phyloP scores from a whole-genome alignment of 2,888 invertebrate species.

The Sinohyriopsis cumingii region DNA sequence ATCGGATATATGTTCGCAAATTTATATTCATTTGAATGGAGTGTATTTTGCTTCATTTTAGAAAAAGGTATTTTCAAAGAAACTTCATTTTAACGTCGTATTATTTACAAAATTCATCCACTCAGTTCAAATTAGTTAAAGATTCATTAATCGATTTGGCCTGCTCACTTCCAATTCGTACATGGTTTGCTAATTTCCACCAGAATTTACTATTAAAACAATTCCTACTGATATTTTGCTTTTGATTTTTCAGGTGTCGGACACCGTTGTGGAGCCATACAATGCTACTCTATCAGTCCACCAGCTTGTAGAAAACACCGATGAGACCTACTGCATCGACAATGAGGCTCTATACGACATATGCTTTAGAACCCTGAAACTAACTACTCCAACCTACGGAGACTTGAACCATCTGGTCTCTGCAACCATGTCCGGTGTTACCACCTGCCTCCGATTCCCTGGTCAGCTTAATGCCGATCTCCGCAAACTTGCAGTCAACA shows the following conservation, averaged over 20 bases:
- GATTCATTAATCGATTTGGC: not conserved
- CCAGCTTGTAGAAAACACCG: slow-evolving; percentile 86
- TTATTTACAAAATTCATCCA: not conserved
- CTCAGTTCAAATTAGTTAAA: not conserved
- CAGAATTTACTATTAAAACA: too few relatives aligned
- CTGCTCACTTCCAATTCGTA: too few relatives aligned
- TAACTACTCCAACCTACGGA: slow-evolving; percentile 87
- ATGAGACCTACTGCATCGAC: slow-evolving; percentile 91
- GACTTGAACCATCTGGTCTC: slow-evolving; percentile 87
- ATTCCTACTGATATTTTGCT: not conserved
- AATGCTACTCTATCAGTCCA: slow-evolving; percentile 85
- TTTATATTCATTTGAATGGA: too few relatives aligned
- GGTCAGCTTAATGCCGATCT: slow-evolving; percentile 72
- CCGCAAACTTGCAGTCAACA: slow-evolving; percentile 72
- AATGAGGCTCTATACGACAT: slow-evolving; percentile 92
- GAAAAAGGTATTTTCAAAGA: not conserved
- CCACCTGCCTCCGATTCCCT: slow-evolving; percentile 92
- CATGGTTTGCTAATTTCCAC: too few relatives aligned
- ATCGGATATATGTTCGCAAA: not conserved
- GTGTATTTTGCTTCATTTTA: too few relatives aligned
- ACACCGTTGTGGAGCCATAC: slow-evolving; percentile 82
- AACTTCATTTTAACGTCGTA: not conserved
- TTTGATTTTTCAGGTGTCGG: slow-evolving; percentile 77
- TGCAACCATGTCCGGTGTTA: slow-evolving; percentile 75
- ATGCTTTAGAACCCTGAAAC: slow-evolving; percentile 89